Evolutionary conservation across 2,797 vertebrate genomes (phyloP), one percentile per base, ranked within the genome.

Genomic region (Anomalospiza imberbis): DNA sequence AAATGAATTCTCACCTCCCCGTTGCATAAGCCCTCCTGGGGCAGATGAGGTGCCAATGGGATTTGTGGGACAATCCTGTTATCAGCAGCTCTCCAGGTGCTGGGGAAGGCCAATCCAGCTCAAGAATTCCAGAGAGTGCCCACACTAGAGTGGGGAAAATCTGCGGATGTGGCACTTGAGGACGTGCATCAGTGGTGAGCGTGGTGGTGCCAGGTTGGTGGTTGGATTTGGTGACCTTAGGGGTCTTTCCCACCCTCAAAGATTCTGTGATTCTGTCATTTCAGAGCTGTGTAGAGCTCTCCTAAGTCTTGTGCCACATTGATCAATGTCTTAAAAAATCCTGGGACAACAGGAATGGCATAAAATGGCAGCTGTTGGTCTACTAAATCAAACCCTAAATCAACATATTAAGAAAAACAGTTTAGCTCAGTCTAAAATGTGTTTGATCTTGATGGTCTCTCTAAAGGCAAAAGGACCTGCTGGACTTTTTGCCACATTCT

Each of bases 1-100:
- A 92, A 72, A 58, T 71, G 72, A 88, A 92, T 93, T 94, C 75
- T 96, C 91, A 83, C 83, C 91, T 92, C 93, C 71, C 40, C 13
- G 31, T 78, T 94, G 74, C 38, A 19, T 71, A 62, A 88, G 50
- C 48, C 32, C 73, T 91, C 60, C 15, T 45, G 77, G 70, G 48
- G 60, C 21, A 48, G 67, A 5, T 7, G 70, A 76, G 36, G 62
- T 73, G 62, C 47, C 17, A 7, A 60, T 38, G 2, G 5, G 38
- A n/a, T 77, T 67, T 62, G 44, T 67, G 9, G 34, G 38, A 53
- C 20, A 50, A 9, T 31, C 34, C 2, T 2, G 24, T 20, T 55
- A 24, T 24, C 84, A 72, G 57, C 71, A 86, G 77, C 60, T 79
- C 20, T 71, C 31, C 60, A 44, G 21, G 36, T 24, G 26, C 61